Conservation (phyloP, 2,113 vertebrate genomes). For the Corydoras maculifer region DNA sequence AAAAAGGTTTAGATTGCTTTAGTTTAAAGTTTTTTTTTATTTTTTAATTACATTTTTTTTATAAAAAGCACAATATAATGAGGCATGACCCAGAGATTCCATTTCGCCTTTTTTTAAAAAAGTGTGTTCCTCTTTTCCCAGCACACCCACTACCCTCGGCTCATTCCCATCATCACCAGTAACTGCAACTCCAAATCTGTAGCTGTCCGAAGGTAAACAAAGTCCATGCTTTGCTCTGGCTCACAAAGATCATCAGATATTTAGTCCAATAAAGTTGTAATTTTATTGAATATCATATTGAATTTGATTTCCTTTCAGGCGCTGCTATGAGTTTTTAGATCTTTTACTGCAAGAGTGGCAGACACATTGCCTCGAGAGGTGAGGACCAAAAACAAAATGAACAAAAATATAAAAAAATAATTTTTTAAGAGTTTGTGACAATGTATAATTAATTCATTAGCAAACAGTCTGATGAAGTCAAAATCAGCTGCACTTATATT, state of each 20-base stretch:
- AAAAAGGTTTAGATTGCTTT: too few relatives aligned
- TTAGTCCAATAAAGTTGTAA: too few relatives aligned
- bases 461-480: too few relatives aligned
- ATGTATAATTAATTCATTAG: too few relatives aligned
- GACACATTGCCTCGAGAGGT: slow-evolving; percentile 84
- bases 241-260: not conserved
- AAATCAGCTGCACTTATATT: not conserved
- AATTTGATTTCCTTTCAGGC: slow-evolving; percentile 58
- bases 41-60: too few relatives aligned
- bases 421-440: too few relatives aligned
- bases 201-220: slow-evolving; percentile 79
- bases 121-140: slow-evolving; percentile 48
- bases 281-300: not conserved
- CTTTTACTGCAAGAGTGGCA: slow-evolving; percentile 87
- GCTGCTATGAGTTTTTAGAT: slow-evolving; percentile 89
- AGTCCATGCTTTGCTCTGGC: not conserved
- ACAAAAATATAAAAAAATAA: too few relatives aligned
- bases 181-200: slow-evolving; percentile 91
- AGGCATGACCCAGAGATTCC: too few relatives aligned
- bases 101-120: too few relatives aligned
- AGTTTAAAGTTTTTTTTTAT: too few relatives aligned
- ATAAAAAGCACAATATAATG: too few relatives aligned
- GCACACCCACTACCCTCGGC: slow-evolving; percentile 91
- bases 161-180: slow-evolving; percentile 92
- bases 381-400: slow-evolving; percentile 27